Evolutionary conservation across 2,797 vertebrate genomes (phyloP), one percentile per base, ranked within the genome.

Genomic region (Eurystomus glaucurus): DNA sequence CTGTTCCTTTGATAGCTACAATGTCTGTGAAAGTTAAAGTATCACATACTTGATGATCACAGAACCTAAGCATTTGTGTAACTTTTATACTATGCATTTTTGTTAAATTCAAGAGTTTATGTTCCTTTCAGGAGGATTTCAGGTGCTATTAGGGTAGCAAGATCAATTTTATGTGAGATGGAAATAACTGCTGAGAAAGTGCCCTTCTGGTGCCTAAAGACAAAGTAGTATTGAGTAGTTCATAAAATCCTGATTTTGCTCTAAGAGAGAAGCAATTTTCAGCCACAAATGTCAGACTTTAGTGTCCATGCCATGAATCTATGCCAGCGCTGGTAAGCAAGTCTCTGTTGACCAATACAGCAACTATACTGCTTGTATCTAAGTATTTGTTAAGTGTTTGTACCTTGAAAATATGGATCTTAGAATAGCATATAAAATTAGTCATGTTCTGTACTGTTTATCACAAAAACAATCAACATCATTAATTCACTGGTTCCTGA

Each of bases 221-320:
- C 35, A 48, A 94, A 72, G 57, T 33, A 81, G 23, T 58, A 86
- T 86, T 90, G 69, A 96, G 62, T 54, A 69, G 66, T 84, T 94
- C 46, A 64, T 93, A 96, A 96, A 96, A 90, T 64, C 45, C 18
- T 60, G 15, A 46, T 83, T 86, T 88, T 89, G 3, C 45, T 93
- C 71, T 60, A 76, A 89, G 66, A 78, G n/a, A 78, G 70, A 92
- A 88, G 35, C 6, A 82, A 61, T 74, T 92, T 95, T 60, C 86
- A 86, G 58, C 33, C 60, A 77, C 60, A 83, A 82, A 88, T 77
- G 68, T 62, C 64, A 86, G 65, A 72, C 94, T 95, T 87, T 92
- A 35, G 17, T 69, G 69, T 78, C 33, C 17, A 78, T 60, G 50
- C 72, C 72, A 51, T 83, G 62, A 87, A 55, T 65, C 35, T 86